Evolutionary conservation across 2,888 invertebrate species (phyloP).

Genomic region (Aphodius sticticus): DNA sequence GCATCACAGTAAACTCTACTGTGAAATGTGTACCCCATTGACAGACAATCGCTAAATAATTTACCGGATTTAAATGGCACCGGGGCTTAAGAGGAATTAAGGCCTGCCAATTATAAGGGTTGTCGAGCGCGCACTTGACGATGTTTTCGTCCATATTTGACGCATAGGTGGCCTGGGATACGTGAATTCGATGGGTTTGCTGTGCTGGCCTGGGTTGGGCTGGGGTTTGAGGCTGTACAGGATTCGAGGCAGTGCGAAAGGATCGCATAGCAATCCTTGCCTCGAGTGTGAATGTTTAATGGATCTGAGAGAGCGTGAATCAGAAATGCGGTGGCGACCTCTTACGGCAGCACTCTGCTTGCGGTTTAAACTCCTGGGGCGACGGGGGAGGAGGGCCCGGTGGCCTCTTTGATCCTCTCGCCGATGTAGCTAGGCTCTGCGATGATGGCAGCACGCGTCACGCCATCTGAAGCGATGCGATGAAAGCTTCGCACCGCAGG

Average conservation of each 20-base stretch:
- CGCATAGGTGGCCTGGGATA: not conserved
- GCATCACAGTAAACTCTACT: too few relatives aligned
- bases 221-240: not conserved
- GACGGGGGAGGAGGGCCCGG: conserved; percentile 9
- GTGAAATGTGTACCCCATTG: not conserved
- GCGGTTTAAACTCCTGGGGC: conserved; percentile 49
- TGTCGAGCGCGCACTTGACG: not conserved
- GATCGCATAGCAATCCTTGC: conserved; percentile 52
- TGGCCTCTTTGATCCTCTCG: conserved; percentile 22
- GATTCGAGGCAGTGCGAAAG: conserved; percentile 6
- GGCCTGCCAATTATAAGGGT: conserved; percentile 14
- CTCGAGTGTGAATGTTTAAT: conserved; percentile 60
- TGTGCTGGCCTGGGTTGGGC: too few relatives aligned
- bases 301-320: conserved; percentile 58
- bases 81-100: not conserved
- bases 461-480: not conserved
- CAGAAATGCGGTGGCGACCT: conserved; percentile 54
- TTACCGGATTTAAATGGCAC: conserved; percentile 13
- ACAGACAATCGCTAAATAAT: conserved; percentile 13
- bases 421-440: not conserved
- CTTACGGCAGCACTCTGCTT: conserved; percentile 55
- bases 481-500: not conserved
- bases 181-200: not conserved
- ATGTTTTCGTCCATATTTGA: not conserved
- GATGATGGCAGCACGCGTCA: not conserved